A percentile compares a stretch with the other conserved stretches of the same genome.
These are phyloP conservation scores for Sebastes minor DNA, from an alignment of 2,797 vertebrate species.

Conservation along the genomic window DNA sequence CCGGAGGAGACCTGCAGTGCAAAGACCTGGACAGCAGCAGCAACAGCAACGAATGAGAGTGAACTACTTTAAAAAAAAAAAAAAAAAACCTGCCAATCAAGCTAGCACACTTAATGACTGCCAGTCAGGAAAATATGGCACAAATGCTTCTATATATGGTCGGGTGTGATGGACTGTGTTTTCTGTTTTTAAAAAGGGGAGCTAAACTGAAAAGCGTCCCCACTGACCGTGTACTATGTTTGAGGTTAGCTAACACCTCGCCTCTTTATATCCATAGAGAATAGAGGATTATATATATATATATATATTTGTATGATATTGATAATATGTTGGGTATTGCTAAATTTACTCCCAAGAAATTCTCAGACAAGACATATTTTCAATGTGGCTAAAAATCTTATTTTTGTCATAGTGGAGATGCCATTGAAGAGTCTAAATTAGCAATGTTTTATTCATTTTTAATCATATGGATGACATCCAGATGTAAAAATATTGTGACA, in stretches of 20 bases:
- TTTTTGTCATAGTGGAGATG: background rate
- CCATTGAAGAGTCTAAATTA: background rate
- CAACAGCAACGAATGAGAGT: constrained; percentile 87
- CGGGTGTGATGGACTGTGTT: constrained; percentile 64
- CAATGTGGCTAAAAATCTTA: constrained; percentile 56
- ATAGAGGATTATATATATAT: constrained; percentile 67
- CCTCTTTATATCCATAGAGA: constrained; percentile 66
- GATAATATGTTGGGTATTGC: constrained; percentile 45
- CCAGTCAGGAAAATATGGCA: constrained; percentile 64
- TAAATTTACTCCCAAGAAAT: constrained; percentile 35
- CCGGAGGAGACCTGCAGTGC: constrained; percentile 92
- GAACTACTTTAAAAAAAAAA: background rate
- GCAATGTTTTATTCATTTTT: background rate
- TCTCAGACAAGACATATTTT: constrained; percentile 63
- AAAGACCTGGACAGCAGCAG: constrained; percentile 88
- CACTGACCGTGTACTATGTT: constrained; percentile 41
- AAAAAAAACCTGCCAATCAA: constrained; percentile 61
- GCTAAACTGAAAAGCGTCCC: constrained; percentile 47
- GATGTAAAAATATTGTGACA: background rate
- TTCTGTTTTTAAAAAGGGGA: constrained; percentile 24
- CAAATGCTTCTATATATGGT: constrained; percentile 46
- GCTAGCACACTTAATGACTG: constrained; percentile 64
- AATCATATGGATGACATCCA: background rate
- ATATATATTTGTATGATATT: constrained; percentile 70
- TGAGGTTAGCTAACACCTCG: constrained; percentile 47